These are phyloP conservation scores for Thalassarche chlororhynchos DNA, from an alignment of 2,113 vertebrate genomes.

Conservation along the genomic window DNA sequence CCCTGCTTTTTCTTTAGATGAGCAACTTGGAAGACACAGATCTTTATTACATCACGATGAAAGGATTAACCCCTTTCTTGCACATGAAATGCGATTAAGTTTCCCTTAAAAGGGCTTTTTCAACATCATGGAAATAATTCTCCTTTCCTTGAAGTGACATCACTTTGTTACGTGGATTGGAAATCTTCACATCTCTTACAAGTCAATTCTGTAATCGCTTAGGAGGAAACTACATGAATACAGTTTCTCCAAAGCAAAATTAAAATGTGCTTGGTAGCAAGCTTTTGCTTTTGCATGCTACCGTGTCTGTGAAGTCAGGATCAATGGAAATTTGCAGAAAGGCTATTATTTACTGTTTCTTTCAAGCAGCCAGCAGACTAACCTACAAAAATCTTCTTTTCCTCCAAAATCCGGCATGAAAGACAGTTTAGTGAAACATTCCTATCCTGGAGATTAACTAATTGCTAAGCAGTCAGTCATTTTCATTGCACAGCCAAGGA, in stretches of 20 bases:
- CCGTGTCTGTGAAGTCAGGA: not conserved
- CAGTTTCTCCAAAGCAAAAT: constrained; percentile 10
- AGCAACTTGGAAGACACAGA: not conserved
- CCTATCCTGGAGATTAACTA: constrained; percentile 52
- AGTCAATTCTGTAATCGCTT: not conserved
- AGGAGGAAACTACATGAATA: not conserved
- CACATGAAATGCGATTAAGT: not conserved
- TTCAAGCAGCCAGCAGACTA: constrained; percentile 10
- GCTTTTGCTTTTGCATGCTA: not conserved
- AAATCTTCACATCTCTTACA: not conserved
- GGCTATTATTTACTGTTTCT: constrained; percentile 35
- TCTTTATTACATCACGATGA: not conserved
- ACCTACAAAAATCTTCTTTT: constrained; percentile 26
- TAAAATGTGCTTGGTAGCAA: not conserved
- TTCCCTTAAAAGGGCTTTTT: not conserved
- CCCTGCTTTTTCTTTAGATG: not conserved
- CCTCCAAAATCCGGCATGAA: constrained; percentile 46
- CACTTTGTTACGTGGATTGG: not conserved
- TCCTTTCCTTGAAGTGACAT: not conserved
- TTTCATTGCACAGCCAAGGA: constrained; percentile 27
- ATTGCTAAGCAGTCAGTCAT: constrained; percentile 57
- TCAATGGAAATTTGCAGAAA: constrained; percentile 32
- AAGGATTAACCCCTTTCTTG: not conserved
- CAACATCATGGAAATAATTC: not conserved
- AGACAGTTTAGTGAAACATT: constrained; percentile 34